These are phyloP conservation scores for Oithona nana DNA, from an alignment of 2,888 invertebrate genomes.

Conservation along the genomic window DNA sequence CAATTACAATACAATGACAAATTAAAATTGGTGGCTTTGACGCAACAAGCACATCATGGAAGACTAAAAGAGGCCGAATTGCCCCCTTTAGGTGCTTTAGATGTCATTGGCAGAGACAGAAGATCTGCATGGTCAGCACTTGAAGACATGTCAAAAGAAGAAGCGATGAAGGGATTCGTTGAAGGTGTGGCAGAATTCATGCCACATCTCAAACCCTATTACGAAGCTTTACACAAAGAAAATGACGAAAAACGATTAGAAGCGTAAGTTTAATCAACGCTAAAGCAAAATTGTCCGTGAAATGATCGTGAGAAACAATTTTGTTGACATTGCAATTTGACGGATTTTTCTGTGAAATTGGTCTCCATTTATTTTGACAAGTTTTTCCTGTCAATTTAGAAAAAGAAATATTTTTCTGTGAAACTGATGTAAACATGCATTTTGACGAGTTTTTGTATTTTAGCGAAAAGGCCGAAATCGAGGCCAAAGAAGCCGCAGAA, in stretches of 20 bases:
- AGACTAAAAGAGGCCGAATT: constrained; percentile 47
- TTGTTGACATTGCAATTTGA: too few relatives aligned
- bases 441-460: constrained; percentile 27
- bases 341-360: neutral
- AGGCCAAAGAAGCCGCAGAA: constrained; percentile 39
- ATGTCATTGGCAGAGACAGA: constrained; percentile 83
- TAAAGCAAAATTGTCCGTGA: too few relatives aligned
- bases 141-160: constrained; percentile 60
- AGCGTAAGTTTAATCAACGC: constrained; percentile 30
- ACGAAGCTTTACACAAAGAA: constrained; percentile 77
- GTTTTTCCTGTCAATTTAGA: too few relatives aligned
- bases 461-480: constrained; percentile 38
- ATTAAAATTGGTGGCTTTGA: constrained; percentile 69
- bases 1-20: constrained; percentile 55
- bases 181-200: constrained; percentile 66
- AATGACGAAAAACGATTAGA: constrained; percentile 53
- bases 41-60: constrained; percentile 75
- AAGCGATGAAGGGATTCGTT: constrained; percentile 82
- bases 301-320: too few relatives aligned
- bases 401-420: neutral
- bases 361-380: neutral
- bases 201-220: constrained; percentile 70
- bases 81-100: constrained; percentile 71
- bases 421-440: constrained; percentile 21
- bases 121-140: constrained; percentile 79